Percentiles rank a stretch among this genome's conserved stretches.
Evolutionary conservation across 2,888 invertebrate genomes (phyloP).

Genomic region (Busseola fusca): DNA sequence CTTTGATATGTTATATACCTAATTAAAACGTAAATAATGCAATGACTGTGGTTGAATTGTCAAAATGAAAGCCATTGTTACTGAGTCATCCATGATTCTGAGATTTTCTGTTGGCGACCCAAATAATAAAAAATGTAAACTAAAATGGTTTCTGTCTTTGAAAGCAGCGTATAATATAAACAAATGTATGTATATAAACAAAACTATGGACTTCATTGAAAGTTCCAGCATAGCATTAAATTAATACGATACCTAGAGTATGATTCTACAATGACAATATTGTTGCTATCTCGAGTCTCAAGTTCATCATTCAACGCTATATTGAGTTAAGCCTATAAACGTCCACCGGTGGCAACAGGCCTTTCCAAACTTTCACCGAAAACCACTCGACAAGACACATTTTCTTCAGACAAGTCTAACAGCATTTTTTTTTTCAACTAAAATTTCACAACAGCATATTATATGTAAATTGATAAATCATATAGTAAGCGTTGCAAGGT

Average conservation of each 20-base stretch:
- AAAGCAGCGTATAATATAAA: too few relatives aligned
- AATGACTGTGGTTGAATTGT: neutral
- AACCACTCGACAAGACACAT: neutral
- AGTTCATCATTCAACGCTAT: neutral
- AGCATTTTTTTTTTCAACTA: slow-evolving; percentile 23
- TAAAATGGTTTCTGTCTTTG: neutral
- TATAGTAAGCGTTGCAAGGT: slow-evolving; percentile 56
- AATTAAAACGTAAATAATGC: neutral
- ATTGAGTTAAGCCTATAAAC: neutral
- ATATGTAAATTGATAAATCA: slow-evolving; percentile 60
- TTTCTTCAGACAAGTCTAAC: neutral
- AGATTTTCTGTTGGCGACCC: neutral
- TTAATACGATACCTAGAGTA: neutral
- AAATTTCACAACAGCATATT: slow-evolving; percentile 46
- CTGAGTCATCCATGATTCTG: neutral
- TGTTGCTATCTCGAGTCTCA: neutral
- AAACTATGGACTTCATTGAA: neutral
- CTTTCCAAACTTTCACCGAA: neutral
- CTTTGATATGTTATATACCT: too few relatives aligned
- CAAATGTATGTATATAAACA: neutral
- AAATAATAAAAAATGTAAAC: neutral
- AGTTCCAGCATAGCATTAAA: neutral
- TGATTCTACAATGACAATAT: neutral
- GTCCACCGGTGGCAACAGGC: neutral
- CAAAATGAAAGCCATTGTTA: neutral